Evolutionary conservation across 2,888 invertebrate genomes (phyloP), one percentile per base, ranked within the genome.

Genomic region (Morpho achilles): DNA sequence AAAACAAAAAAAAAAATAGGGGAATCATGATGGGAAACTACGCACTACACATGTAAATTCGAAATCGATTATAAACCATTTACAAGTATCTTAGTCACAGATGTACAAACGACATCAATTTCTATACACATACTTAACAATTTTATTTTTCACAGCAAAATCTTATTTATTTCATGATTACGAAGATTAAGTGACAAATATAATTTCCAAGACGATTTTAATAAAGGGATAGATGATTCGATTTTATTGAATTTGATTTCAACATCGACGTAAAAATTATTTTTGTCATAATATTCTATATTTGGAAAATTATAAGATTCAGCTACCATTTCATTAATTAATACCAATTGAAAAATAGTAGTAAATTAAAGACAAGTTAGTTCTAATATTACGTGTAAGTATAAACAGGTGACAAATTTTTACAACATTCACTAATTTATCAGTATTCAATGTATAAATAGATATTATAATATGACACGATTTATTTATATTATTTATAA

Each of bases 401-500:
- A 49, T 57, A 62, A 60, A 64, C 58, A 61, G n/a, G 53, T 62
- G 60, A 59, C 50, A 48, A 61, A 62, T 66, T 61, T 66, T 63
- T 64, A 66, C 61, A 64, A 54, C 40, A 62, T 59, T 59, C 50
- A 48, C 56, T 60, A 62, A 53, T 51, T 49, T 43, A 39, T 54
- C 48, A 23, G 48, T 43, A 61, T 51, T 59, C 7, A 54, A 53
- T 62, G 60, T 23, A 61, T 58, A 66, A 57, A 55, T 56, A 57
- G 9, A 50, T 49, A 51, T 45, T 48, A 61, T 55, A 68, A 59
- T 64, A 62, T 64, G 62, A 66, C 59, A 65, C 64, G 60, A 67
- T 68, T 72, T 67, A 77, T 77, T 68, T 73, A 77, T 81, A 87
- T 72, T 67, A 77, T 77, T 68, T 73, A 77, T 81, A 87, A 83